Conservation (phyloP, 2,888 invertebrate species). For the Cylindroiulus punctatus region DNA sequence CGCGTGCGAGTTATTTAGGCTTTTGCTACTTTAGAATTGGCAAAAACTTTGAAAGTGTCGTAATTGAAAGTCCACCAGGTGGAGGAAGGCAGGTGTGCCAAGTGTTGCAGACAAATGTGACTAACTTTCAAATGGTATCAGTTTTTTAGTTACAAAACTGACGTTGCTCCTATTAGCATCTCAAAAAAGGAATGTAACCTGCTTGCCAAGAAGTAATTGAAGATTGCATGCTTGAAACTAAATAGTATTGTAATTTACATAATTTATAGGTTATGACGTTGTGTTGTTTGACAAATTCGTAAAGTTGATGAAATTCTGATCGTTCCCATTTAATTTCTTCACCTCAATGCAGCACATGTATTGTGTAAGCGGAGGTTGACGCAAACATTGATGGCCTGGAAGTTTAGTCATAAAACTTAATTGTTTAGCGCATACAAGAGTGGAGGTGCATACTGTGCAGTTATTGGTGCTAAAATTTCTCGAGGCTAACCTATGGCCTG, state of each 20-base stretch:
- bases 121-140: not conserved
- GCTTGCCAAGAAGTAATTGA: not conserved
- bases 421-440: not conserved
- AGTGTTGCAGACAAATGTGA: not conserved
- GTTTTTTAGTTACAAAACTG: not conserved
- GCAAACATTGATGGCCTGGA: not conserved
- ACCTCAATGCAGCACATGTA: not conserved
- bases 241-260: not conserved
- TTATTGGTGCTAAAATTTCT: not conserved
- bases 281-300: too few relatives aligned
- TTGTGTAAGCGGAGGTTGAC: not conserved
- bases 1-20: not conserved
- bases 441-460: not conserved
- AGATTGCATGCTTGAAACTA: not conserved
- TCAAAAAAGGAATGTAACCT: not conserved
- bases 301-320: too few relatives aligned
- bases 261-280: too few relatives aligned
- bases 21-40: not conserved
- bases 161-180: not conserved
- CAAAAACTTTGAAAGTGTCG: not conserved
- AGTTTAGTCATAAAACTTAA: not conserved
- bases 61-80: not conserved
- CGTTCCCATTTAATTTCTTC: too few relatives aligned
- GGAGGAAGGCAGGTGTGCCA: constrained; percentile 4
- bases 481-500: not conserved